These are phyloP conservation scores for Ophraella communa DNA, from an alignment of 2,888 invertebrate species.

Conservation along the genomic window DNA sequence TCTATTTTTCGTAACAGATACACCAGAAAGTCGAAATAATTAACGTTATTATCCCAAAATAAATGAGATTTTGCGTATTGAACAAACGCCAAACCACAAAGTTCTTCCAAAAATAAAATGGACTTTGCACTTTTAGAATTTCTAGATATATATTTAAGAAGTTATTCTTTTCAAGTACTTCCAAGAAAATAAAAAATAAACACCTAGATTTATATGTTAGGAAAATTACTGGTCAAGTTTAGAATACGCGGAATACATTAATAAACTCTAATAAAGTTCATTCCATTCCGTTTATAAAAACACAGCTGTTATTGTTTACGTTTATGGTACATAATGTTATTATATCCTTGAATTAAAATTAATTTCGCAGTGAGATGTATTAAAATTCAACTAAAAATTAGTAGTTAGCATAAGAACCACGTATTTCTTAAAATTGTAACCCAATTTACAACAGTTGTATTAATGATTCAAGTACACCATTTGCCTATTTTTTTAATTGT, in stretches of 20 bases:
- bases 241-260: neutral
- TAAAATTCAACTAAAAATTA: no score
- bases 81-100: constrained; percentile 5
- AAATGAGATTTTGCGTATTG: neutral
- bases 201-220: neutral
- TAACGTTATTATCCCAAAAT: neutral
- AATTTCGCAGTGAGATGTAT: neutral
- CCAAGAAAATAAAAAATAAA: constrained; percentile 1
- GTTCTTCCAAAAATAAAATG: constrained; percentile 19
- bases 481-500: no score
- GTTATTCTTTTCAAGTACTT: constrained; percentile 4
- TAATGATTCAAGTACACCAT: no score
- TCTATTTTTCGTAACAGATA: neutral
- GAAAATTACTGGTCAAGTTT: neutral
- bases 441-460: no score
- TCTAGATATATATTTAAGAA: constrained; percentile 9
- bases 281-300: neutral
- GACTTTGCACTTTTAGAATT: constrained; percentile 23
- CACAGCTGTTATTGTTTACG: neutral
- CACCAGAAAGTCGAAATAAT: neutral
- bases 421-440: no score
- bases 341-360: neutral
- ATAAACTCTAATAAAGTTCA: neutral
- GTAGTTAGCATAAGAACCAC: no score
- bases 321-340: neutral